phyloP scores from a whole-genome alignment of 2,113 vertebrate genomes.

The Todiramphus chloris region DNA sequence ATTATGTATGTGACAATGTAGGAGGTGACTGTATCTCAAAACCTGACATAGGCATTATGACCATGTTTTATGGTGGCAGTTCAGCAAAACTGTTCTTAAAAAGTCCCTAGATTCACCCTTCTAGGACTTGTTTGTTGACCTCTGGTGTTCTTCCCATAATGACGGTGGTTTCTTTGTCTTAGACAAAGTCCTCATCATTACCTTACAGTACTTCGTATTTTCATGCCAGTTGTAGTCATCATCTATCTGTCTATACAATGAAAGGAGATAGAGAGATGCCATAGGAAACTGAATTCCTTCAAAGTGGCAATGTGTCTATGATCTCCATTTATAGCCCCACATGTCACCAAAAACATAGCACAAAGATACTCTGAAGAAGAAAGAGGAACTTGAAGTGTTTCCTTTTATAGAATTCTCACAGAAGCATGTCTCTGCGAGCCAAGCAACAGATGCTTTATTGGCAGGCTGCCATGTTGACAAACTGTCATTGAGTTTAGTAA shows the following conservation, averaged over 20 bases:
- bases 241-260: not conserved
- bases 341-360: not conserved
- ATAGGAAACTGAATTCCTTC: not conserved
- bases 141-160: not conserved
- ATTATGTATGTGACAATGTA: not conserved
- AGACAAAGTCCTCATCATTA: not conserved
- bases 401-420: not conserved
- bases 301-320: not conserved
- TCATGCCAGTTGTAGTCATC: not conserved
- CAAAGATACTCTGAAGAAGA: not conserved
- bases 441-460: not conserved
- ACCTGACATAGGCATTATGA: not conserved
- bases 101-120: not conserved
- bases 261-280: not conserved
- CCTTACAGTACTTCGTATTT: not conserved
- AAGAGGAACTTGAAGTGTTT: not conserved
- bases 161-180: not conserved
- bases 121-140: not conserved
- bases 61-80: not conserved
- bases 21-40: not conserved
- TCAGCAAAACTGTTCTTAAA: not conserved
- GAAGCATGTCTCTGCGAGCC: not conserved
- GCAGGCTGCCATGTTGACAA: not conserved
- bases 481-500: not conserved
- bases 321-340: not conserved